A percentile compares a stretch with the other conserved stretches of the same genome.
These are phyloP conservation scores for Orientallactaga sibirica DNA, from an alignment of 2,797 vertebrate genomes.

Conservation along the genomic window DNA sequence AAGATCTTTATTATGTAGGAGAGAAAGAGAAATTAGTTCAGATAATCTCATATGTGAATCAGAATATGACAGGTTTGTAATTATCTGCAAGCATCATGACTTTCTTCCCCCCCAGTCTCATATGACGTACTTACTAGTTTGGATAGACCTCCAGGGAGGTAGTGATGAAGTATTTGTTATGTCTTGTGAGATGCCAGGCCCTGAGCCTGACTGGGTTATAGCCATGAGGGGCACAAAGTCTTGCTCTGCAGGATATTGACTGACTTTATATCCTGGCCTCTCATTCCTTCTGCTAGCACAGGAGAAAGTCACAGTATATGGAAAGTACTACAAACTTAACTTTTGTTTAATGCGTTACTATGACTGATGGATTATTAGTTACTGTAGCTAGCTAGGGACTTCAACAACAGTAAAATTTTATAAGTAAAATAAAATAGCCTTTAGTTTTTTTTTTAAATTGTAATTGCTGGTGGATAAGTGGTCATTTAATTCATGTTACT, in stretches of 20 bases:
- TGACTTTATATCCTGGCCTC: not conserved
- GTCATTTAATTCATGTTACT: slow-evolving; percentile 16
- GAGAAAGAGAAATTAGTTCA: slow-evolving; percentile 57
- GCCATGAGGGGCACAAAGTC: not conserved
- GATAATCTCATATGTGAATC: slow-evolving; percentile 49
- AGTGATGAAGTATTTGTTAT: not conserved
- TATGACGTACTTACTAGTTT: not conserved
- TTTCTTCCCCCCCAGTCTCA: not conserved
- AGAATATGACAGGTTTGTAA: slow-evolving; percentile 27
- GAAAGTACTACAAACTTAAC: not conserved
- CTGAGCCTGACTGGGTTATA: not conserved
- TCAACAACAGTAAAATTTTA: not conserved
- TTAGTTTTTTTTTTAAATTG: not conserved
- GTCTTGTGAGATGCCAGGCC: not conserved
- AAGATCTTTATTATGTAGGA: slow-evolving; percentile 59
- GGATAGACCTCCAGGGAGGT: not conserved
- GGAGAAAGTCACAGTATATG: not conserved
- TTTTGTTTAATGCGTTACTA: not conserved
- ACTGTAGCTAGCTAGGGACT: not conserved
- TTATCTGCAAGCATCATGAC: slow-evolving; percentile 49
- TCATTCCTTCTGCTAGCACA: not conserved
- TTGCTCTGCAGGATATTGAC: not conserved
- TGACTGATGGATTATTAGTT: not conserved
- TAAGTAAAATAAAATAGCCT: not conserved
- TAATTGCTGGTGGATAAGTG: not conserved